These are phyloP conservation scores for Halisarca cf. caerulea DNA, from an alignment of 37 sponge, comb jelly and placozoan genomes.

Conservation along the genomic window DNA sequence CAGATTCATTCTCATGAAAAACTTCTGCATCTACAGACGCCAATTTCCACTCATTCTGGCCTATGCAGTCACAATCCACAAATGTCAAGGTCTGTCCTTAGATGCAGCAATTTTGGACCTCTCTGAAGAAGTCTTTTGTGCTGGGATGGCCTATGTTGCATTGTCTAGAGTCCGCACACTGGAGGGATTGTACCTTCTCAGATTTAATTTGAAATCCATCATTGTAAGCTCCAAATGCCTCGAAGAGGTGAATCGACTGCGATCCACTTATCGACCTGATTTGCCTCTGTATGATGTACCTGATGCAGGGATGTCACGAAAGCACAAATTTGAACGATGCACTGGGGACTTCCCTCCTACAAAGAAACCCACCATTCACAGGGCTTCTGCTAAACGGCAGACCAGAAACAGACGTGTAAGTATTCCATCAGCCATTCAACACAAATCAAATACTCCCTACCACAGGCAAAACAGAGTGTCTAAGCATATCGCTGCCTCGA, in stretches of 20 bases:
- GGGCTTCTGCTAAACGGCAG: too few species aligned
- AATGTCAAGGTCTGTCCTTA: slow-evolving; percentile 57
- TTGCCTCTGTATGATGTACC: slow-evolving; percentile 27
- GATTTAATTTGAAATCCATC: slow-evolving; percentile 31
- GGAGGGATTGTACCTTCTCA: slow-evolving; percentile 22
- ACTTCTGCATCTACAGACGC: slow-evolving; percentile 31
- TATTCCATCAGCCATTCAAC: too few species aligned
- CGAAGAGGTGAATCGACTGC: slow-evolving; percentile 33
- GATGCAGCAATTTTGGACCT: slow-evolving; percentile 65
- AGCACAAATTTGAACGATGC: too few species aligned
- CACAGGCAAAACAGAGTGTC: too few species aligned
- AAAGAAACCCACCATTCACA: too few species aligned
- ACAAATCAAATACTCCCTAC: too few species aligned
- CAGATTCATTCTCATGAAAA: slow-evolving; percentile 43
- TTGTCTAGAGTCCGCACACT: slow-evolving; percentile 51
- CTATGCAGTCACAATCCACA: slow-evolving; percentile 57
- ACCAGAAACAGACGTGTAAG: too few species aligned
- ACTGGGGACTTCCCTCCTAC: too few species aligned
- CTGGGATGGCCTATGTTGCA: slow-evolving; percentile 69
- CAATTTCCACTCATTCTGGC: slow-evolving; percentile 58
- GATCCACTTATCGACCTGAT: slow-evolving; percentile 12
- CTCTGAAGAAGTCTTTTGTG: slow-evolving; percentile 38
- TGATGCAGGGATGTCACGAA: too few species aligned
- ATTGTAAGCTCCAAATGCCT: slow-evolving; percentile 23
- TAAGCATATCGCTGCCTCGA: too few species aligned